Conservation (phyloP, 2,113 vertebrate genomes). For the Phylloscopus trochiloides region DNA sequence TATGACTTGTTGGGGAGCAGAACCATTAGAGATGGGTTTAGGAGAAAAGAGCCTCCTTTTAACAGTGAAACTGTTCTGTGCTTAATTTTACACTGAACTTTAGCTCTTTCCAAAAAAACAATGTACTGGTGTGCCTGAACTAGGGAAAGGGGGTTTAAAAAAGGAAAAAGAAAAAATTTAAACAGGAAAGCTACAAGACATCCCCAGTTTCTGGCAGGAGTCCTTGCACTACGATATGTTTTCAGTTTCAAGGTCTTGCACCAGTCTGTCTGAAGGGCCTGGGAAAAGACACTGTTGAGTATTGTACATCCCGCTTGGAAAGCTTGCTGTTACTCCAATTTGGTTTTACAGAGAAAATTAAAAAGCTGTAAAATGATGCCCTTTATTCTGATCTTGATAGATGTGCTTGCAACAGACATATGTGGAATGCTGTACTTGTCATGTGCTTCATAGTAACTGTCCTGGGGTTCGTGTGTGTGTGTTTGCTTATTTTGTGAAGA, state of each 20-base stretch:
- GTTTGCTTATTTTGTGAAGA: conserved; percentile 72
- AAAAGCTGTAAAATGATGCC: background rate
- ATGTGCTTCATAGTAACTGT: background rate
- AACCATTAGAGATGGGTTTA: background rate
- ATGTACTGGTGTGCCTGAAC: background rate
- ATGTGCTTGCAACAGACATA: background rate
- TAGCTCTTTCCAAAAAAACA: background rate
- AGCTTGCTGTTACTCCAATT: background rate
- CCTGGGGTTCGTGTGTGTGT: background rate
- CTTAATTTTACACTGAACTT: background rate
- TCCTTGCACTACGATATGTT: background rate
- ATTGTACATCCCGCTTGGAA: background rate
- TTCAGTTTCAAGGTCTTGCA: background rate
- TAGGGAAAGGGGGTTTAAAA: background rate
- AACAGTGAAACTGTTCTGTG: background rate
- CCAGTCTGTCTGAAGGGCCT: background rate
- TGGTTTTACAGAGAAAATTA: background rate
- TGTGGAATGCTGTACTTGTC: rapidly evolving
- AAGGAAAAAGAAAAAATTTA: background rate
- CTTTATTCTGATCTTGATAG: background rate
- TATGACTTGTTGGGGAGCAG: background rate
- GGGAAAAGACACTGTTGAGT: background rate
- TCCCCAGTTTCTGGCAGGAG: background rate
- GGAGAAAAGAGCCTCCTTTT: background rate
- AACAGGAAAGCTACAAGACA: background rate